These are phyloP conservation scores for Siderastrea siderea DNA, from an alignment of 92 coral and sea anemone genomes.

Conservation along the genomic window DNA sequence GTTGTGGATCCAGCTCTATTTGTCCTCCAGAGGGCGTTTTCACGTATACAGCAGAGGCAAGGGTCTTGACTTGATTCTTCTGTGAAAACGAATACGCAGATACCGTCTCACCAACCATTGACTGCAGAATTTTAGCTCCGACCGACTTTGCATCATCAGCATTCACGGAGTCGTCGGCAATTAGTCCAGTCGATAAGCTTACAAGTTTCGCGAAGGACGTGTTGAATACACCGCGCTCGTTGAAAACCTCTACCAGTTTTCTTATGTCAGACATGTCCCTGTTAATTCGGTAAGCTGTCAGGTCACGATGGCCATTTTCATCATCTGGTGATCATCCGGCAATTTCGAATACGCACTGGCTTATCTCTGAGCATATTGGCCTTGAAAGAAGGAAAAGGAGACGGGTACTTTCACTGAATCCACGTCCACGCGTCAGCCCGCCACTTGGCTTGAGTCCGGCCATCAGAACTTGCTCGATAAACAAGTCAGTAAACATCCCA, in stretches of 20 bases:
- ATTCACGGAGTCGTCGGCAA: conserved; percentile 13
- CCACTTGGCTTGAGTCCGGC: no score
- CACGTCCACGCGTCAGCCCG: no score
- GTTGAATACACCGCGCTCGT: conserved; percentile 17
- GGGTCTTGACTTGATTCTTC: conserved; percentile 39
- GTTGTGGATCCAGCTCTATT: conserved; percentile 39
- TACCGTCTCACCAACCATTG: conserved; percentile 45
- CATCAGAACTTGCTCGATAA: no score
- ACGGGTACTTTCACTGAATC: no score
- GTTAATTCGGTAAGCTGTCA: neutral
- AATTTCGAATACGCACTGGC: no score
- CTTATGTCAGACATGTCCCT: conserved; percentile 36
- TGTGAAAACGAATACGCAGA: conserved; percentile 29
- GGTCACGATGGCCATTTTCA: no score
- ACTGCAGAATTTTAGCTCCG: neutral
- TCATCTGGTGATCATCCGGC: no score
- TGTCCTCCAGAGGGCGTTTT: conserved; percentile 31
- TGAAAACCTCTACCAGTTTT: conserved; percentile 22
- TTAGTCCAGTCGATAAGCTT: conserved; percentile 21
- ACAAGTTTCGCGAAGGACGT: neutral
- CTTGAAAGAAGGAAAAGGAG: no score
- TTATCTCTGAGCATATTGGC: no score
- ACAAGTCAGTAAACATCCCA: no score
- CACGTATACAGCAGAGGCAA: conserved; percentile 10
- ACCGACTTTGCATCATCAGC: conserved; percentile 40